Base-by-base conservation (phyloP, 2,888 invertebrate species). In the Taphrorychus bicolor region DNA sequence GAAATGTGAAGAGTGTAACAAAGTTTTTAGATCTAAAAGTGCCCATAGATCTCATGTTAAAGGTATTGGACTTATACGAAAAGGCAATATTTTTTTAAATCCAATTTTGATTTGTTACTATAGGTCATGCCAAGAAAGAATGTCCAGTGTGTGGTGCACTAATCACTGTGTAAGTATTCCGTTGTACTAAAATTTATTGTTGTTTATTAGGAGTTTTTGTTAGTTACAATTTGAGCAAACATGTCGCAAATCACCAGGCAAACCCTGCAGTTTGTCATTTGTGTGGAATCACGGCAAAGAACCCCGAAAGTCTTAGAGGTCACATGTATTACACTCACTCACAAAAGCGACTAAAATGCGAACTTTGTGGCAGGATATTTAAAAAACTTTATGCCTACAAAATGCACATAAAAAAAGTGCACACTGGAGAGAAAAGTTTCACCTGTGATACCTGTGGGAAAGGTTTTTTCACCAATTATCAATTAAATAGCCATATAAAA, bases 221-320 rank as follows among this genome's bases (percentile, higher is more conserved):
- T 16, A 74, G 73, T 24, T 75, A 75, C 22, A 79, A 80, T 52
- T 74, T 79, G 24, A 76, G 70, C 40, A 77, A 76, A 42, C 80
- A 80, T 61, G 69, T 78, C n/a, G 64, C 69, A 17, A 74, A 74
- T 19, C 79, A 79, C 70, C 69, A 73, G 18, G 74, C 77, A 45
- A 69, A 71, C 3, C 78, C 76, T 9, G 74, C 75, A 23, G 73
- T 76, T 9, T 80, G 80, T 70, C 77, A 80, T 42, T 70, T 80
- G 16, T 80, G 80, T 67, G 78, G 79, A 3, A 72, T 74, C 11
- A 74, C 75, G 9, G 73, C 75, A 42, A 78, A 77, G 62, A 80
- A 79, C 71, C 73, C 73, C 11, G 78, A 78, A 49, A 74, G 74
- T 32, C 65, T 76, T 19, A 69, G 75, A 42, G 74, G 75, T 5